Base-by-base conservation (phyloP, 2,113 vertebrate species). In the Hippocampus barbouri region DNA sequence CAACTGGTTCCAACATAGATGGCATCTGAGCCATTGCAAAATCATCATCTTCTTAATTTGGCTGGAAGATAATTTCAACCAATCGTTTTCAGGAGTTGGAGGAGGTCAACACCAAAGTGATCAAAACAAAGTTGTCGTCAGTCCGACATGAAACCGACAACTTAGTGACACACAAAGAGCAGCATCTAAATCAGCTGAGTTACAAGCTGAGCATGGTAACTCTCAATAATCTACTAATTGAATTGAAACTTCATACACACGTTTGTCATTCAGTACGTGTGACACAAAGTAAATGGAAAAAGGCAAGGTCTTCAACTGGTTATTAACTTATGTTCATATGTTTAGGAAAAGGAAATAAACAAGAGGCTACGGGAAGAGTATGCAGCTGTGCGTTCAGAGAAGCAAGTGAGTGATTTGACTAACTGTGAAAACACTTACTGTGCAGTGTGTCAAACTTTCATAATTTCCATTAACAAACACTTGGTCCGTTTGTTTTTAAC, bases 261-360 rank as follows among this genome's bases (percentile, higher is more conserved):
- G 11, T 66, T 25, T 47, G 41, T 34, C 45, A 49, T 23, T 30
- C 66, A 34, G 43, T 27, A 43, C 21, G 43, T 66, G 43, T 4
- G n/a, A 49, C n/a, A 66, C 41, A 47, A 23, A 43, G 7, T 66
- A 43, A 38, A 16, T 23, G 21, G 4, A 23, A 69, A 12, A 20
- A 43, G 12, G 12, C 20, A 54, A 11, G 30, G 11, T 16, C 2
- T 0, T 68, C 4, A 41, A 23, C 54, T 41, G 30, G n/a, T 23
- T 47, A 20, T 51, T 14, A 25, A 20, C 5, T 49, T 8, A 75
- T 15, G 64, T 23, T 65, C 23, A 9, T 27, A 25, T 73, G 43
- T 79, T 68, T 53, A 98, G 97, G 94, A 96, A 86, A 86, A 76
- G 9, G 92, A 94, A 83, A 78, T 96, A 81, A 95, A 91, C 87